Percentiles rank a stretch among this genome's conserved stretches.
phyloP scores from a whole-genome alignment of 1,140 invertebrate species.

The Papilio xuthus region DNA sequence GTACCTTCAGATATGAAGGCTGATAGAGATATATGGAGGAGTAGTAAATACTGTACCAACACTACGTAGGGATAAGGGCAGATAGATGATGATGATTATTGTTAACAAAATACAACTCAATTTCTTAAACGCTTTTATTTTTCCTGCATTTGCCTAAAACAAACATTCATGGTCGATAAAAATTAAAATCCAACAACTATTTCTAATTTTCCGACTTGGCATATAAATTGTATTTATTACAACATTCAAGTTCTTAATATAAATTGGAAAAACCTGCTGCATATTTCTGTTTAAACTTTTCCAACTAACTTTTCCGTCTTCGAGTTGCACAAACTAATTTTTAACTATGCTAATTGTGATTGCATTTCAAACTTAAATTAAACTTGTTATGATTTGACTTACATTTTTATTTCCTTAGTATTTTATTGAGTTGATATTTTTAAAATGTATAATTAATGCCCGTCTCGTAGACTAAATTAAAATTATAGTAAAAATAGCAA shows the following conservation, averaged over 20 bases:
- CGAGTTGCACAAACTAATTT: slow-evolving; percentile 24
- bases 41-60: too few relatives aligned
- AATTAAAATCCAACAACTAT: neutral
- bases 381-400: slow-evolving; percentile 15
- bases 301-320: slow-evolving; percentile 3
- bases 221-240: slow-evolving; percentile 4
- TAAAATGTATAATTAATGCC: too few relatives aligned
- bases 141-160: too few relatives aligned
- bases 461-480: neutral
- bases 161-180: neutral
- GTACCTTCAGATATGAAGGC: too few relatives aligned
- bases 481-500: too few relatives aligned
- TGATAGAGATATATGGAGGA: too few relatives aligned
- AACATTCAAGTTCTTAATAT: slow-evolving; percentile 8
- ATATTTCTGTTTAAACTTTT: slow-evolving; percentile 24
- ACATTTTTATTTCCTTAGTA: neutral
- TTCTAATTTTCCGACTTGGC: neutral
- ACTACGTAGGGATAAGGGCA: too few relatives aligned
- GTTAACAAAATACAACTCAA: too few relatives aligned
- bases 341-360: slow-evolving; percentile 25
- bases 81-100: too few relatives aligned
- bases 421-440: neutral
- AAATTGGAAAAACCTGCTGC: slow-evolving; percentile 10
- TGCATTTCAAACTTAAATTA: slow-evolving; percentile 27
- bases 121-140: too few relatives aligned